phyloP scores from a whole-genome alignment of 2,113 vertebrate genomes.

The Noctilio leporinus region DNA sequence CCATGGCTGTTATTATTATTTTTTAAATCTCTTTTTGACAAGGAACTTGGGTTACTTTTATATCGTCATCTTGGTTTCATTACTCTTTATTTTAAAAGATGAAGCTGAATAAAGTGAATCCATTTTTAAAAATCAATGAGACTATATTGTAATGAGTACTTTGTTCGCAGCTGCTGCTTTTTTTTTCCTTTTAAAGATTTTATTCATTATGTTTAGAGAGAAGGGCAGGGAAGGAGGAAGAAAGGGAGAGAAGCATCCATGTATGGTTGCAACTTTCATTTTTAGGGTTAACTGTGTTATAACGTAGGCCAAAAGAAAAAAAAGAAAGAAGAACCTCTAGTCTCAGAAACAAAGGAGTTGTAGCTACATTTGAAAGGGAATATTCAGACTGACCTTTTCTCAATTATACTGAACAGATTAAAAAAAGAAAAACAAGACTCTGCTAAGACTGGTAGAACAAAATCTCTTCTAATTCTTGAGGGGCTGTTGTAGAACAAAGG shows the following conservation, averaged over 20 bases:
- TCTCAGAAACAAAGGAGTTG: neutral
- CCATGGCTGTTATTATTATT: no score
- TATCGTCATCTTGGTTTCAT: neutral
- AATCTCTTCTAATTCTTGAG: neutral
- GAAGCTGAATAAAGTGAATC: neutral
- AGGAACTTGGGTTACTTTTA: neutral
- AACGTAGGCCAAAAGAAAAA: neutral
- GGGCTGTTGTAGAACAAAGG: neutral
- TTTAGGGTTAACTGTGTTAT: neutral
- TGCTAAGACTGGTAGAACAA: neutral
- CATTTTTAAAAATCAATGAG: neutral
- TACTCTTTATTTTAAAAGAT: neutral
- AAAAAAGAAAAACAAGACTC: neutral
- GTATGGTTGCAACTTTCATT: neutral
- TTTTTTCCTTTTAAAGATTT: no score
- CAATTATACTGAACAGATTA: neutral
- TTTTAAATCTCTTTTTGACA: neutral
- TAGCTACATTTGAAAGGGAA: neutral
- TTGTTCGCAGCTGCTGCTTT: neutral
- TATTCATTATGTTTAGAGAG: no score
- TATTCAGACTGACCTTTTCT: neutral
- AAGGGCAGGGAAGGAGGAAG: no score
- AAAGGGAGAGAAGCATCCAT: no score
- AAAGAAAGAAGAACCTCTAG: neutral
- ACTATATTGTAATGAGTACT: neutral